Evolutionary conservation across 2,113 vertebrate species (phyloP).

Genomic region (Aramus guarauna): DNA sequence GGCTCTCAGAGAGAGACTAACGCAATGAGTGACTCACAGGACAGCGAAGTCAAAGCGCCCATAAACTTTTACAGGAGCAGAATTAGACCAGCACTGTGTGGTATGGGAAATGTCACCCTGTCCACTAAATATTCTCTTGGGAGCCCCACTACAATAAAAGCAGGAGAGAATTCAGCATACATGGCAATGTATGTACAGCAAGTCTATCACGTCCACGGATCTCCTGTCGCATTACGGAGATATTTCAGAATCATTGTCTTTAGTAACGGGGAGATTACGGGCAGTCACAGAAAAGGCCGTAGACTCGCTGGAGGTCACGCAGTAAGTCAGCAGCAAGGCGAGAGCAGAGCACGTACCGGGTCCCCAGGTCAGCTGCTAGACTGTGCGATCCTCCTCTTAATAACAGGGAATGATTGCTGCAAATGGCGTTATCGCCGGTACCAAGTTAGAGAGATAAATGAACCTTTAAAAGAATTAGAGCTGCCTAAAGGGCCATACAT

Average conservation of each 20-base stretch:
- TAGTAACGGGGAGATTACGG: background rate
- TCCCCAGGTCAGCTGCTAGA: background rate
- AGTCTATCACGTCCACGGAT: background rate
- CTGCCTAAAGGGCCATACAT: background rate
- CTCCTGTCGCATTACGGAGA: background rate
- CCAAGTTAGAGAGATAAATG: background rate
- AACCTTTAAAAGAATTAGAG: background rate
- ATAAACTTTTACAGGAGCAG: conserved; percentile 26
- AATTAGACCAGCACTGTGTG: background rate
- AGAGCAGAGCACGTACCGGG: background rate
- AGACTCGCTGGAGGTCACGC: background rate
- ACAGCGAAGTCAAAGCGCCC: conserved; percentile 16
- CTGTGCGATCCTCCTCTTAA: background rate
- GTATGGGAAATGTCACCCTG: conserved; percentile 25
- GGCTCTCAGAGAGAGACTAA: background rate
- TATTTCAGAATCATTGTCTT: background rate
- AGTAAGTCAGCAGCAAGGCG: background rate
- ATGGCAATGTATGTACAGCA: background rate
- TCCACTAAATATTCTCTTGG: background rate
- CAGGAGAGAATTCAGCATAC: background rate
- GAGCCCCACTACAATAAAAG: background rate
- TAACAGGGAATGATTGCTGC: background rate
- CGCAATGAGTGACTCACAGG: background rate
- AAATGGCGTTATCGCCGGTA: background rate
- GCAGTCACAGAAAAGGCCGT: background rate